phyloP scores from a whole-genome alignment of 1,140 invertebrate species.

The Philopotamus ludificatus region DNA sequence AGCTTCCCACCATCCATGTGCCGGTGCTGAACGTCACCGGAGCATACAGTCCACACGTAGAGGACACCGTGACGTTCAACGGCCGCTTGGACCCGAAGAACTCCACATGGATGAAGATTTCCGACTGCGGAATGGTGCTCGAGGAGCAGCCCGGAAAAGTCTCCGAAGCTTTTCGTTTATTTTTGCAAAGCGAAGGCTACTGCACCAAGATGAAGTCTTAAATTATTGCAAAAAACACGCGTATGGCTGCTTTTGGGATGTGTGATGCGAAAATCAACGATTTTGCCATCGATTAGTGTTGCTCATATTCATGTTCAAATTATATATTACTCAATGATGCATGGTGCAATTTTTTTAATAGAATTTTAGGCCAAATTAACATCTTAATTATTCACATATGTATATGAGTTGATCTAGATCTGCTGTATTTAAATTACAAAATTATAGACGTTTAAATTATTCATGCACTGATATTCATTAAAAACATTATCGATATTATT shows the following conservation, averaged over 20 bases:
- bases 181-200: slow-evolving; percentile 92
- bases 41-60: slow-evolving; percentile 89
- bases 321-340: no score
- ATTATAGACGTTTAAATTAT: no score
- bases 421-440: no score
- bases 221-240: no score
- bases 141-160: slow-evolving; percentile 95
- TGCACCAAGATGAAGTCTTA: slow-evolving; percentile 15
- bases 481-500: no score
- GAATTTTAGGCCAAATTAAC: no score
- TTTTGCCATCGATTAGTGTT: no score
- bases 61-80: slow-evolving; percentile 96
- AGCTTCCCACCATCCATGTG: slow-evolving; percentile 57
- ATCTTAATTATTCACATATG: no score
- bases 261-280: background rate
- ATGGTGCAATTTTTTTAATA: no score
- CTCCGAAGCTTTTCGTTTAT: slow-evolving; percentile 89
- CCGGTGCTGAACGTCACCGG: slow-evolving; percentile 94
- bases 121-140: slow-evolving; percentile 68
- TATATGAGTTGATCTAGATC: no score
- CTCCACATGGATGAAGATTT: slow-evolving; percentile 97
- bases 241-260: background rate
- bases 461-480: no score
- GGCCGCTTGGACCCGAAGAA: slow-evolving; percentile 90
- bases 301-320: no score